A percentile compares a stretch with the other conserved stretches of the same genome.
phyloP scores from a whole-genome alignment of 2,888 invertebrate genomes.

The Metopia argyrocephala region DNA sequence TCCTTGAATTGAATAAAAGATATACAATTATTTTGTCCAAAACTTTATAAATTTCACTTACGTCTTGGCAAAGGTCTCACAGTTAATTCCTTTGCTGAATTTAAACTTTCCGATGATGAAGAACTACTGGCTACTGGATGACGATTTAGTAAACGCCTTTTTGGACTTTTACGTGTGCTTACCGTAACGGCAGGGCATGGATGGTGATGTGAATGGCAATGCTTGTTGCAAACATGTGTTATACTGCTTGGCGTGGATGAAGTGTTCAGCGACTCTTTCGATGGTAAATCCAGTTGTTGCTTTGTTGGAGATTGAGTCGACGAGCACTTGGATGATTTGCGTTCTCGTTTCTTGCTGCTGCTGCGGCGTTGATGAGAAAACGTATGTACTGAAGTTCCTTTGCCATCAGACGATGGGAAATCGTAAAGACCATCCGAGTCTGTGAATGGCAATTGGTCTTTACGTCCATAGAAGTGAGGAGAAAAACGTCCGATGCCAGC shows the following conservation, averaged over 20 bases:
- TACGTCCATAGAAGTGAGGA: slow-evolving; percentile 85
- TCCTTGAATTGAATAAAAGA: slow-evolving; percentile 58
- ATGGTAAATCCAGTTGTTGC: slow-evolving; percentile 83
- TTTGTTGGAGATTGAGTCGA: slow-evolving; percentile 71
- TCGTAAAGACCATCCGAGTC: slow-evolving; percentile 90
- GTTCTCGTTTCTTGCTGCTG: slow-evolving; percentile 82
- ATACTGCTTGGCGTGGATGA: slow-evolving; percentile 66
- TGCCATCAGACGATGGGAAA: slow-evolving; percentile 87
- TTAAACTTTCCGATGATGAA: slow-evolving; percentile 82
- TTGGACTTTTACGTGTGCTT: slow-evolving; percentile 81
- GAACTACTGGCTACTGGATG: slow-evolving; percentile 81
- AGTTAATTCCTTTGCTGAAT: slow-evolving; percentile 79
- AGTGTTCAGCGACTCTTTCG: slow-evolving; percentile 73
- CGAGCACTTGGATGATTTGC: slow-evolving; percentile 80
- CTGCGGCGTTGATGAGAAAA: slow-evolving; percentile 82
- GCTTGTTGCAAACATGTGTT: slow-evolving; percentile 70
- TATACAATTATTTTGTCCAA: neutral
- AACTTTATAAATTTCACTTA: slow-evolving; percentile 57
- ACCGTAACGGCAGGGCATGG: slow-evolving; percentile 76
- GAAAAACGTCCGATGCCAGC: slow-evolving; percentile 85
- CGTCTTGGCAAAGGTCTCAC: slow-evolving; percentile 70
- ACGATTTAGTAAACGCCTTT: slow-evolving; percentile 80
- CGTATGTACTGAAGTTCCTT: slow-evolving; percentile 76
- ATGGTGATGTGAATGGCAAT: slow-evolving; percentile 71
- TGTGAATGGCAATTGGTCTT: slow-evolving; percentile 84